Percentiles rank a stretch among this genome's conserved stretches.
These are phyloP conservation scores for Etheostoma nigrum DNA, from an alignment of 2,797 vertebrate genomes.

Conservation along the genomic window DNA sequence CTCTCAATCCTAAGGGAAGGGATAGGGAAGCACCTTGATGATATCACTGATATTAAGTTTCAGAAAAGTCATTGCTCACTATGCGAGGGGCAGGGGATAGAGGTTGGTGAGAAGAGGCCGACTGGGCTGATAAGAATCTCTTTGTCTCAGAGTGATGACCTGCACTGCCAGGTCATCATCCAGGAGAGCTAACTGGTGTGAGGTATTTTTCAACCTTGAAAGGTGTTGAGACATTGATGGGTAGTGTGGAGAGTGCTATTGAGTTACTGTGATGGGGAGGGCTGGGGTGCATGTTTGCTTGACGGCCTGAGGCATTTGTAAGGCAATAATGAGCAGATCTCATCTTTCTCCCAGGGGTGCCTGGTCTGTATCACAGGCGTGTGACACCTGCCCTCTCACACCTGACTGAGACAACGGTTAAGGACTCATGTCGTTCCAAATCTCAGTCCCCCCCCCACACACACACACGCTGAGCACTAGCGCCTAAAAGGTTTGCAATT, in stretches of 20 bases:
- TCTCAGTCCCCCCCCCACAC: conserved; percentile 39
- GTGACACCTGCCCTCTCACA: conserved; percentile 72
- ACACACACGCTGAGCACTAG: conserved; percentile 4
- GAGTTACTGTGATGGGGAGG: conserved; percentile 72
- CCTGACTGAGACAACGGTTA: conserved; percentile 51
- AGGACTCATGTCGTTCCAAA: conserved; percentile 52
- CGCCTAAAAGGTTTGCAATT: conserved; percentile 2
- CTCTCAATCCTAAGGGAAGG: conserved; percentile 63
- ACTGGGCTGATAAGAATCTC: conserved; percentile 81
- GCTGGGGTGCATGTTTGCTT: conserved; percentile 70
- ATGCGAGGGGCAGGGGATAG: conserved; percentile 43
- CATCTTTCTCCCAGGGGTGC: conserved; percentile 52
- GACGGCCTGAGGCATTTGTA: conserved; percentile 69
- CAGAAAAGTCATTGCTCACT: conserved; percentile 79
- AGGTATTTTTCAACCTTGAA: conserved; percentile 79
- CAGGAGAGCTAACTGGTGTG: conserved; percentile 74
- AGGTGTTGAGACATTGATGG: conserved; percentile 82
- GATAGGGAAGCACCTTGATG: conserved; percentile 80
- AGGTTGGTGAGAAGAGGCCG: conserved; percentile 49
- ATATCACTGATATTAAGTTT: conserved; percentile 86
- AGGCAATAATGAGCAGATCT: conserved; percentile 63
- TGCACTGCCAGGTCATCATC: conserved; percentile 80
- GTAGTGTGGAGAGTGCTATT: conserved; percentile 72
- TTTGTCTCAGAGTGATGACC: conserved; percentile 83
- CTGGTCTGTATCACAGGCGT: conserved; percentile 52